Conservation (phyloP, 2,797 vertebrate genomes). For the Pangasius krempfi region DNA sequence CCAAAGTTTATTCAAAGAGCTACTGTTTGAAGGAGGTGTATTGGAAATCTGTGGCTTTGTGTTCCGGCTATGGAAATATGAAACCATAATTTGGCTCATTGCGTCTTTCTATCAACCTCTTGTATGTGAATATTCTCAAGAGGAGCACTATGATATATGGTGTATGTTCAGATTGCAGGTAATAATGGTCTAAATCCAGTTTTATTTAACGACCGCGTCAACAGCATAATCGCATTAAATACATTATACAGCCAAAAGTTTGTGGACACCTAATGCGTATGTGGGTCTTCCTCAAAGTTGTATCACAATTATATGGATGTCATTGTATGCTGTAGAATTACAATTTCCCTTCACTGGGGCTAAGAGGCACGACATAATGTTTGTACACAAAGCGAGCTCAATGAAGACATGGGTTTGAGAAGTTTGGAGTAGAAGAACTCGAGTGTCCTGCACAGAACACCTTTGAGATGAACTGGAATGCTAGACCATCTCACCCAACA, state of each 20-base stretch:
- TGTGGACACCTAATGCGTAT: background rate
- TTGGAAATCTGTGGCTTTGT: background rate
- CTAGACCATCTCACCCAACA: background rate
- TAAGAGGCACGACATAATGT: background rate
- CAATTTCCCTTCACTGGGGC: background rate
- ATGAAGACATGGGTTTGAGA: background rate
- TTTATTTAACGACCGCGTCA: too few relatives aligned
- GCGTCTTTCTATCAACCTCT: background rate
- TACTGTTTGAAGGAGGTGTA: background rate
- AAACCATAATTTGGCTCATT: background rate
- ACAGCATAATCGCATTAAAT: background rate
- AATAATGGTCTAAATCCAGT: background rate
- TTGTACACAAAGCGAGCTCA: background rate
- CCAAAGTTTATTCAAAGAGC: background rate
- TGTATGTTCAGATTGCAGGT: background rate
- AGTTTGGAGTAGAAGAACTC: too few relatives aligned
- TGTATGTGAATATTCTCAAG: background rate
- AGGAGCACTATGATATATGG: background rate
- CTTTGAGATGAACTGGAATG: background rate
- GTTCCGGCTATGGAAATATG: background rate
- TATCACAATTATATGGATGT: background rate
- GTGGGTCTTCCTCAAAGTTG: background rate
- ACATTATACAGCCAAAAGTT: background rate
- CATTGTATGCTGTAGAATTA: background rate
- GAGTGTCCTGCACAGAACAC: too few relatives aligned